These are phyloP conservation scores for Ispidina picta DNA, from an alignment of 2,797 vertebrate genomes.

Conservation along the genomic window DNA sequence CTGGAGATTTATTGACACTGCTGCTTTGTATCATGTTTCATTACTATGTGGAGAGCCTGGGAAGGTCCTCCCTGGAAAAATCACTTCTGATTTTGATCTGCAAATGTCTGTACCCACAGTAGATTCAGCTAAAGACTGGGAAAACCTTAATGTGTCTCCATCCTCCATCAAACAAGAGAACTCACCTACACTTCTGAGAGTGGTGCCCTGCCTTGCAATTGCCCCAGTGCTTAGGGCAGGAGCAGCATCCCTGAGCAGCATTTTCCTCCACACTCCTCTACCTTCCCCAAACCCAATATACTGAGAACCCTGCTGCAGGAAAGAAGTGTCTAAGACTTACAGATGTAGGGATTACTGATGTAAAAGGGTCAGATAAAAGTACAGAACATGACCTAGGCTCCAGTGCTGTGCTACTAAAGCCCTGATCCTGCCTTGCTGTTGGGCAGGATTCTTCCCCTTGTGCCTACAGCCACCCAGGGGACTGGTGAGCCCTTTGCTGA, in stretches of 20 bases:
- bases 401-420: background rate
- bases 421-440: background rate
- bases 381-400: background rate
- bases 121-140: background rate
- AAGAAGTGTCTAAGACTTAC: background rate
- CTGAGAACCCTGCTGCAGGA: background rate
- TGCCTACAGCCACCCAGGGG: slow-evolving; percentile 28
- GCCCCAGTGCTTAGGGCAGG: background rate
- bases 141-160: background rate
- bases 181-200: background rate
- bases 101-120: background rate
- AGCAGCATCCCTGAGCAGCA: background rate
- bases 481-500: slow-evolving; percentile 34
- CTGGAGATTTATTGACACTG: slow-evolving; percentile 77
- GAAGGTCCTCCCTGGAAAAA: slow-evolving; percentile 67
- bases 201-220: background rate
- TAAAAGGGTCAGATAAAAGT: background rate
- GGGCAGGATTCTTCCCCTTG: background rate
- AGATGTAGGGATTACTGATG: background rate
- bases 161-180: background rate
- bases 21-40: slow-evolving; percentile 78
- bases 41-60: slow-evolving; percentile 54
- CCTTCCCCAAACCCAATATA: background rate
- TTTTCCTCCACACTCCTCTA: background rate
- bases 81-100: background rate